Evolutionary conservation across 2,113 vertebrate genomes (phyloP).

Genomic region (Callocephalon fimbriatum): DNA sequence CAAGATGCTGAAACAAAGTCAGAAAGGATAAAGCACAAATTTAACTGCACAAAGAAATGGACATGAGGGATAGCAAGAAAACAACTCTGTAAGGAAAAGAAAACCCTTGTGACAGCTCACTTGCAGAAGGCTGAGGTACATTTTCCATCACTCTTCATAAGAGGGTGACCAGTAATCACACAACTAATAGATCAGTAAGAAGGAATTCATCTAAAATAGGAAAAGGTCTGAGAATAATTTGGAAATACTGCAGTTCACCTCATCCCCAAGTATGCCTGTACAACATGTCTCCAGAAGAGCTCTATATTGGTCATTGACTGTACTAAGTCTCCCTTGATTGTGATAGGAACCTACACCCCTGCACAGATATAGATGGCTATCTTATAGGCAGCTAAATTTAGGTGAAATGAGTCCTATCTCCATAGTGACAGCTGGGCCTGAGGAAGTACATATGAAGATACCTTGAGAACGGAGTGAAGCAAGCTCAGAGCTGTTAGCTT

Average conservation of each 20-base stretch:
- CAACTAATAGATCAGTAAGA: neutral
- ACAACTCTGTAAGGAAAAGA: neutral
- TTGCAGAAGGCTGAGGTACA: neutral
- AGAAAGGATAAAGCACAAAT: neutral
- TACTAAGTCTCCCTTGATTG: neutral
- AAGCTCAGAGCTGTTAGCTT: neutral
- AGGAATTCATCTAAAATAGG: neutral
- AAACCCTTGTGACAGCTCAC: neutral
- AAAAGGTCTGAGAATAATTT: neutral
- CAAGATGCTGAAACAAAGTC: neutral
- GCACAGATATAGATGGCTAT: neutral
- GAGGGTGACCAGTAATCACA: neutral
- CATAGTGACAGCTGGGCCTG: neutral
- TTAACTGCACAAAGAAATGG: neutral
- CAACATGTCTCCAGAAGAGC: neutral
- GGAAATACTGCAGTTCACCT: neutral
- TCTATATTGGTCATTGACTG: neutral
- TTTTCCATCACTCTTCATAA: neutral
- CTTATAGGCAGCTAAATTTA: neutral
- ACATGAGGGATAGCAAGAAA: neutral
- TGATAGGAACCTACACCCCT: neutral
- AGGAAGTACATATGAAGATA: neutral
- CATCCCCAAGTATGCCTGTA: neutral
- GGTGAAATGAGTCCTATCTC: neutral
- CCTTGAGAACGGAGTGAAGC: neutral